Base-by-base conservation (phyloP, 2,797 vertebrate genomes). In the Enoplosus armatus region DNA sequence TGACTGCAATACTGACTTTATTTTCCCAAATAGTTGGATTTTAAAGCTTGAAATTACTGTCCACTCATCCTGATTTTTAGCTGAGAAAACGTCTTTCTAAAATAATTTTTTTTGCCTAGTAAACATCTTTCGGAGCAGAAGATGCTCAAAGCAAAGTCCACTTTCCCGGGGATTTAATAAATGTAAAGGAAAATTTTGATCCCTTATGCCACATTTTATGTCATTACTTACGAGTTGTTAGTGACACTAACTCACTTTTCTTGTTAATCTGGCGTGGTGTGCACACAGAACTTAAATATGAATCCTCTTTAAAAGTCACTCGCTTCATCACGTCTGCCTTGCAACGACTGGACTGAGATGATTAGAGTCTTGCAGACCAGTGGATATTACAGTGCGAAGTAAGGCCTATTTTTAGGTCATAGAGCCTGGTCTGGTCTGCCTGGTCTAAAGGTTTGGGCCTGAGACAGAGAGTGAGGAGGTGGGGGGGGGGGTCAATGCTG, bases 401-500 rank as follows among this genome's bases (percentile, higher is more conserved):
- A 22, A 37, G 18, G n/a, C 69, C 45, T 60, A 47, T 60, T 72
- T n/a, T 51, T 39, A 27, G 33, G 10, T 27, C n/a, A 18, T 5
- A 14, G 18, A 15, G 16, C 15, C 37, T 11, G 10, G 27, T 45
- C 16, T 55, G n/a, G n/a, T 50, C 39, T 35, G 39, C 14, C 29
- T 64, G 16, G 39, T 56, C 9, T 64, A 31, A 39, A 71, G 67
- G 54, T 35, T 20, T 24, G 39, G n/a, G n/a, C 24, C 26, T 27
- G 18, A 2, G 60, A 24, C 60, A 20, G 35, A 64, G 41, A 24
- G 18, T 4, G 37, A 33, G 41, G 9, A 56, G 39, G 39, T 9
- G 6, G 22, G 45, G 27, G 41, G 26, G 24, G 18, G 53, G 64
- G 73, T 76, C 73, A 76, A 4, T 2, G 8, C 43, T 66, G 72